Conservation (phyloP, 2,113 vertebrate genomes). For the Dipodomys spectabilis region DNA sequence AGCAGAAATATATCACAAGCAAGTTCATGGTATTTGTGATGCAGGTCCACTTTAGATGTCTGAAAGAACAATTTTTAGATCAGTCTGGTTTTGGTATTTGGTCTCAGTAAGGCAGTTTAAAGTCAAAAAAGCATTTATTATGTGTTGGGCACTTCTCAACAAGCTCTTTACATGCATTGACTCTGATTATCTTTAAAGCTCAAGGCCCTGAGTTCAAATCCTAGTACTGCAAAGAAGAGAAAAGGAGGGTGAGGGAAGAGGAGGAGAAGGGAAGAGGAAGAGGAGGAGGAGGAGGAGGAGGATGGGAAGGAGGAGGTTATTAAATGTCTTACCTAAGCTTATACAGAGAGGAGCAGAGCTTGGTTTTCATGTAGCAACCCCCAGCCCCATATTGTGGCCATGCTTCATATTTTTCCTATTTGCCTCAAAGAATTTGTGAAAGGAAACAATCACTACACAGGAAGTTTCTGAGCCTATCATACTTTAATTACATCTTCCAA, state of each 20-base stretch:
- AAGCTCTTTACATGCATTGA: background rate
- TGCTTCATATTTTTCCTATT: background rate
- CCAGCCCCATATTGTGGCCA: background rate
- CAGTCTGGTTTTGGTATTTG: background rate
- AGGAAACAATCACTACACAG: background rate
- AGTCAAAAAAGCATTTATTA: background rate
- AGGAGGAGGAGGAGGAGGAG: too few relatives aligned
- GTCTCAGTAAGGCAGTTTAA: background rate
- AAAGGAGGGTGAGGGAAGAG: background rate
- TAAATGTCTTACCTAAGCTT: background rate
- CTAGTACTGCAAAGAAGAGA: background rate
- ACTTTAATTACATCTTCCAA: too few relatives aligned
- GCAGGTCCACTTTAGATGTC: background rate
- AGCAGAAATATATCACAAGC: constrained; percentile 34
- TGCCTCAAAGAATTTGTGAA: background rate
- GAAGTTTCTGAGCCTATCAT: background rate
- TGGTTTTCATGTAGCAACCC: background rate
- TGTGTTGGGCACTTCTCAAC: background rate
- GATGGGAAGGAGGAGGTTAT: background rate
- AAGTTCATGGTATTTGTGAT: background rate
- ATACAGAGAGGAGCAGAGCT: background rate
- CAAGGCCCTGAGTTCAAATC: too few relatives aligned
- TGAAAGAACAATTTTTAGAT: background rate
- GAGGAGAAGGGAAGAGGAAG: background rate
- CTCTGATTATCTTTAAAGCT: background rate